Evolutionary conservation across 1,140 invertebrate genomes (phyloP).

Genomic region (Monomorium pharaonis): DNA sequence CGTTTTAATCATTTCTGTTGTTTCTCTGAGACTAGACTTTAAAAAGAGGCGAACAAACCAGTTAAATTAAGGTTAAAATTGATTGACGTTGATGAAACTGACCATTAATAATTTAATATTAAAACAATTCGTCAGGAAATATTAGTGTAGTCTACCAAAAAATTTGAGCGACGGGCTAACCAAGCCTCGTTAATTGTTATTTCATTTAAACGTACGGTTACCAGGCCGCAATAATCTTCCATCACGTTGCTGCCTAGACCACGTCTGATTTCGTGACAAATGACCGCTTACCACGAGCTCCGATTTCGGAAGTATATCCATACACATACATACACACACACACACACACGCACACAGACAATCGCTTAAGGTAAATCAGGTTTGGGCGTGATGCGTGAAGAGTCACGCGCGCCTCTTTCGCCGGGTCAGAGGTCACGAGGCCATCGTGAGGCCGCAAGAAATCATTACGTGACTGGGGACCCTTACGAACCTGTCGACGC

Average conservation of each 20-base stretch:
- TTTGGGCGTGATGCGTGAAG: slow-evolving; percentile 49
- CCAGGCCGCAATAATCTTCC: slow-evolving; percentile 32
- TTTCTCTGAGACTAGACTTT: neutral
- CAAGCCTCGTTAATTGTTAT: slow-evolving; percentile 45
- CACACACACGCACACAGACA: too few relatives aligned
- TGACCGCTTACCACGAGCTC: slow-evolving; percentile 42
- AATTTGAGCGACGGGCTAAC: slow-evolving; percentile 11
- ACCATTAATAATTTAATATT: neutral
- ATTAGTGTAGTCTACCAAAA: neutral
- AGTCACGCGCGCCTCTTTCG: slow-evolving; percentile 44
- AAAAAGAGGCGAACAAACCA: neutral
- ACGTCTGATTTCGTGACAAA: slow-evolving; percentile 50
- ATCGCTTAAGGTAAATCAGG: neutral
- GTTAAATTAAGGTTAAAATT: slow-evolving; percentile 24
- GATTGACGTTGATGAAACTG: neutral
- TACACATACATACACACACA: too few relatives aligned
- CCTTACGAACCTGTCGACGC: slow-evolving; percentile 56
- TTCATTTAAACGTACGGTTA: slow-evolving; percentile 8
- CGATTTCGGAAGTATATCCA: neutral
- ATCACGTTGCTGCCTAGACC: slow-evolving; percentile 18
- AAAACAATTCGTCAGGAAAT: slow-evolving; percentile 6
- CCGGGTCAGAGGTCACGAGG: slow-evolving; percentile 64
- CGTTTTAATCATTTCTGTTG: neutral
- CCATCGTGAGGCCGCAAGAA: slow-evolving; percentile 48
- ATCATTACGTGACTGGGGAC: slow-evolving; percentile 65